Evolutionary conservation across 2,113 vertebrate species (phyloP), one percentile per base, ranked within the genome.

Genomic region (Triplophysa siluroides): DNA sequence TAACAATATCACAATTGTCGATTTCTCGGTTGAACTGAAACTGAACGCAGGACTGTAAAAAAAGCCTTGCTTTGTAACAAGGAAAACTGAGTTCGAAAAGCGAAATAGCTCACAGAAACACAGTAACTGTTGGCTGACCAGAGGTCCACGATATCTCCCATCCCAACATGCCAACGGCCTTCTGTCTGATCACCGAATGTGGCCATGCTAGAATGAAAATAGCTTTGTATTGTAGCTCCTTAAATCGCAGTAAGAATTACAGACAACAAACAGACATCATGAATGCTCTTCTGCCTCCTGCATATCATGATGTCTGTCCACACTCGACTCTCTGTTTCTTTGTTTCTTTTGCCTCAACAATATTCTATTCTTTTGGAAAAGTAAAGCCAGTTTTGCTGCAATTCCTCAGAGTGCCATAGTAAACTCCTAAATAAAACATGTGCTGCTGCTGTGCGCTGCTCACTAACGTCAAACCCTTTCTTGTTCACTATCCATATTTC

Each of bases 351-450:
- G 54, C 41, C 14, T 10, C 74, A 54, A 69, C 77, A 76, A 74
- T 45, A 65, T 76, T 73, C 60, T 78, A 61, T 62, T 50, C 62
- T 67, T 71, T 61, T 45, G n/a, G 38, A 64, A 61, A 78, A 24
- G 66, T 69, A 41, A 61, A 83, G n/a, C 81, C 72, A 41, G 13
- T 78, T 83, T 79, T 71, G 8, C 83, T 85, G 79, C 70, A 79
- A 79, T 87, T 70, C 83, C 84, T 81, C 78, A 54, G 85, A 90
- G 87, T 88, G 82, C 87, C 87, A 84, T 83, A 85, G 74, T 85
- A 87, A 86, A 84, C 85, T 84, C 80, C 86, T 92, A 88, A 92
- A 92, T 91, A 92, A 93, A 92, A 91, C 85, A 92, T 91, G 89
- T 10, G 41, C 80, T 87, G 86, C 83, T 90, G 88, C 87, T 85